These are phyloP conservation scores for Galleria mellonella DNA, from an alignment of 1,140 invertebrate species.

Conservation along the genomic window DNA sequence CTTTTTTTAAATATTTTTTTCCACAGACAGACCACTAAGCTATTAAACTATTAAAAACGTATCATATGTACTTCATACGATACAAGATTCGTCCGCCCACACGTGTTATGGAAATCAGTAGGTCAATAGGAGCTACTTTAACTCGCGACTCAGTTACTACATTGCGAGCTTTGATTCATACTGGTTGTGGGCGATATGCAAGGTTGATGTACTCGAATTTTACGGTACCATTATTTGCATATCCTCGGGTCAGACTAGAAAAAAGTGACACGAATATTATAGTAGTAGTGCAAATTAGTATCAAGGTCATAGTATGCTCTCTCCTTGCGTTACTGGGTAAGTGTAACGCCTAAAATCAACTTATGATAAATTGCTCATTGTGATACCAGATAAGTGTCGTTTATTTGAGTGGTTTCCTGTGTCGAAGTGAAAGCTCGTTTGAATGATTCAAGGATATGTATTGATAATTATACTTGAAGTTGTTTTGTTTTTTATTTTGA, in stretches of 20 bases:
- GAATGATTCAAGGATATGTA: slow-evolving; percentile 36
- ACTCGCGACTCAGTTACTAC: slow-evolving; percentile 32
- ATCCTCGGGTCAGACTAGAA: slow-evolving; percentile 46
- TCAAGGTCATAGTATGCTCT: slow-evolving; percentile 64
- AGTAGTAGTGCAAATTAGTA: slow-evolving; percentile 55
- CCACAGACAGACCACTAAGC: no score
- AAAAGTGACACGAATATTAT: slow-evolving; percentile 59
- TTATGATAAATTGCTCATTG: slow-evolving; percentile 70
- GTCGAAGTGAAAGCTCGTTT: slow-evolving; percentile 55
- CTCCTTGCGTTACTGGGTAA: slow-evolving; percentile 63
- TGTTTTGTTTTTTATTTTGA: no score
- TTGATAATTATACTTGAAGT: no score
- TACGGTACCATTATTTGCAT: slow-evolving; percentile 69
- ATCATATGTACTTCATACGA: no score
- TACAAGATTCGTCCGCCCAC: slow-evolving; percentile 33
- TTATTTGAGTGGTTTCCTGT: slow-evolving; percentile 59
- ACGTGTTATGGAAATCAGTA: slow-evolving; percentile 60
- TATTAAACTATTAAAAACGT: no score
- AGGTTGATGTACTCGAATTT: slow-evolving; percentile 67
- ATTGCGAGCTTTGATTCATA: slow-evolving; percentile 54
- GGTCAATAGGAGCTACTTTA: slow-evolving; percentile 59
- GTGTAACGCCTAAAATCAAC: slow-evolving; percentile 69
- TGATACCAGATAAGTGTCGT: slow-evolving; percentile 60
- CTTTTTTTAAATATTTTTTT: no score
- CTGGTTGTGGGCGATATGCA: slow-evolving; percentile 49